Conservation (phyloP, 2,797 vertebrate genomes). For the Synaphobranchus kaupii region DNA sequence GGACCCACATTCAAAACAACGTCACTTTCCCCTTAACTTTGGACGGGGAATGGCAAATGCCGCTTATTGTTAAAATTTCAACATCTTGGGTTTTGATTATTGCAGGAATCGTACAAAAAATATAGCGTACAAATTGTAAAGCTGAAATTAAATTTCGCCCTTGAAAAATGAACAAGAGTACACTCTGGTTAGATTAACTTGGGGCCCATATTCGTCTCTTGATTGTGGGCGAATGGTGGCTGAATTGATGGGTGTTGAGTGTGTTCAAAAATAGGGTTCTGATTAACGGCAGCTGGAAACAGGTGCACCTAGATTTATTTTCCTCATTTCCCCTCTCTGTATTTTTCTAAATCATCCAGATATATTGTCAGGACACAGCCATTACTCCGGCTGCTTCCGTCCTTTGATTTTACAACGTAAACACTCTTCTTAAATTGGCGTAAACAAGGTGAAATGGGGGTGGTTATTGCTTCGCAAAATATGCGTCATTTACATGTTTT, state of each 20-base stretch:
- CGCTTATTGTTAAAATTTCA: neutral
- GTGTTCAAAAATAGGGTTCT: conserved; percentile 5
- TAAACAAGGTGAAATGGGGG: neutral
- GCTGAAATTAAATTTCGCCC: neutral
- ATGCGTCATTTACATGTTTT: neutral
- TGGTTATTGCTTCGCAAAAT: neutral
- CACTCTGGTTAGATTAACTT: neutral
- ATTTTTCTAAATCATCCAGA: neutral
- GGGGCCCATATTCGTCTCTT: neutral
- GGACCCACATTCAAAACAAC: too few relatives aligned
- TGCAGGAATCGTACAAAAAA: neutral
- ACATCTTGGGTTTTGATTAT: neutral
- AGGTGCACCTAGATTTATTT: neutral
- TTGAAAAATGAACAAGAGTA: neutral
- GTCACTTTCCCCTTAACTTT: neutral
- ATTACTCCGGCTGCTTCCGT: neutral
- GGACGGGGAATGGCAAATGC: neutral
- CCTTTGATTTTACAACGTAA: neutral
- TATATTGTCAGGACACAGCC: neutral
- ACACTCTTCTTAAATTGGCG: conserved; percentile 6
- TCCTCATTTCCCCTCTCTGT: neutral
- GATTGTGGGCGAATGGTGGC: neutral
- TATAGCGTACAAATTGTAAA: neutral
- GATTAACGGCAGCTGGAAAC: neutral
- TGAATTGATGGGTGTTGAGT: neutral